phyloP scores from a whole-genome alignment of 2,888 invertebrate genomes.

The Dicyrtomina minuta region DNA sequence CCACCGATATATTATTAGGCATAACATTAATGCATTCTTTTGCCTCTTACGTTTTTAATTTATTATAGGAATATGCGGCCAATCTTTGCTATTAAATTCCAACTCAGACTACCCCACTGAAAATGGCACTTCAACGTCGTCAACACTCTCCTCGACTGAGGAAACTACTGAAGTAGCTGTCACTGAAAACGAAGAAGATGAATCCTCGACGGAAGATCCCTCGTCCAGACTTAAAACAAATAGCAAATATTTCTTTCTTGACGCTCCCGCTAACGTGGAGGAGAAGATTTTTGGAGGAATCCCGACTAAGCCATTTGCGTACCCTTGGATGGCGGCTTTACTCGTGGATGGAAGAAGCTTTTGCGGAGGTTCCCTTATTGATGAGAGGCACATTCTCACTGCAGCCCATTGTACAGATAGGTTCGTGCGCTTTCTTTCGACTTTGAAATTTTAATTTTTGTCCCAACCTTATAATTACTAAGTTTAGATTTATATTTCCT shows the following conservation, averaged over 20 bases:
- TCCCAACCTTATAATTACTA: not conserved
- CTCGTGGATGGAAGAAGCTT: constrained; percentile 48
- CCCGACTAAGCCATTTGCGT: constrained; percentile 25
- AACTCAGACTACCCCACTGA: too few relatives aligned
- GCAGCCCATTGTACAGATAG: constrained; percentile 53
- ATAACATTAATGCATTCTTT: too few relatives aligned
- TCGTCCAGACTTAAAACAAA: constrained; percentile 1
- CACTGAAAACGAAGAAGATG: not conserved
- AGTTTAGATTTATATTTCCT: not conserved
- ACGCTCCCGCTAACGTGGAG: not conserved
- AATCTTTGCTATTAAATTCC: constrained; percentile 5
- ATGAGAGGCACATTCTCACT: constrained; percentile 45
- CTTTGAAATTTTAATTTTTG: not conserved
- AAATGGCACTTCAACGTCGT: not conserved
- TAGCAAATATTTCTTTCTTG: constrained; percentile 5
- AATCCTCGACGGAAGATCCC: not conserved
- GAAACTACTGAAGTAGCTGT: not conserved
- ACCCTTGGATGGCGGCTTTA: constrained; percentile 52
- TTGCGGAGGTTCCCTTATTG: constrained; percentile 48
- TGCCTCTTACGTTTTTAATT: not conserved
- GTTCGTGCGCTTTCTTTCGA: constrained; percentile 24
- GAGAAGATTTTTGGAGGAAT: constrained; percentile 13
- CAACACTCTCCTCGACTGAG: not conserved
- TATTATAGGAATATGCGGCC: constrained; percentile 9
- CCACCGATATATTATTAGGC: too few relatives aligned